Percentiles rank a stretch among this genome's conserved stretches.
Evolutionary conservation across 2,113 vertebrate species (phyloP).

Genomic region (Phodopus roborovskii): DNA sequence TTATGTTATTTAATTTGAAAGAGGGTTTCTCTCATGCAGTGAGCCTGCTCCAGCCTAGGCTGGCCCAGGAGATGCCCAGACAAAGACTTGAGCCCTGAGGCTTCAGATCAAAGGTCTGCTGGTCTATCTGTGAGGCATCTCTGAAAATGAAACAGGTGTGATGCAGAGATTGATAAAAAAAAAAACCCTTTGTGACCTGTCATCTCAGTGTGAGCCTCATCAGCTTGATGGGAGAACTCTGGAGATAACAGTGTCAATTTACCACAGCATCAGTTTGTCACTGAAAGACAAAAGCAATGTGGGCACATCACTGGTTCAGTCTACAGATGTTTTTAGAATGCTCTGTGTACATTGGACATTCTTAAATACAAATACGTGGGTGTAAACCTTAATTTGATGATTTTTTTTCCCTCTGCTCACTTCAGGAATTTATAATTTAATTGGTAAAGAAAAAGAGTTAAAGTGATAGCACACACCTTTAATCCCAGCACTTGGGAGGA

Average conservation of each 20-base stretch:
- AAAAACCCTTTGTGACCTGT: neutral
- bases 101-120: neutral
- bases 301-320: neutral
- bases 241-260: neutral
- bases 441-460: neutral
- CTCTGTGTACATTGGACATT: no score
- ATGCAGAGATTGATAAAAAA: neutral
- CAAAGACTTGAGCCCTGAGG: neutral
- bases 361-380: neutral
- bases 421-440: neutral
- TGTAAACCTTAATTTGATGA: neutral
- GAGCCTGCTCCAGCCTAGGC: neutral
- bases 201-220: neutral
- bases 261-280: neutral
- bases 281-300: neutral
- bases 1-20: neutral
- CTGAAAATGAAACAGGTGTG: neutral
- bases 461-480: neutral
- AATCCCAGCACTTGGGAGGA: neutral
- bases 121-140: neutral
- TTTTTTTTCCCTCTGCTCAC: neutral
- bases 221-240: neutral
- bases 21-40: neutral
- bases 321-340: neutral
- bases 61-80: neutral